Evolutionary conservation across 2,888 invertebrate genomes (phyloP).

Genomic region (Stictocephala bisonia): DNA sequence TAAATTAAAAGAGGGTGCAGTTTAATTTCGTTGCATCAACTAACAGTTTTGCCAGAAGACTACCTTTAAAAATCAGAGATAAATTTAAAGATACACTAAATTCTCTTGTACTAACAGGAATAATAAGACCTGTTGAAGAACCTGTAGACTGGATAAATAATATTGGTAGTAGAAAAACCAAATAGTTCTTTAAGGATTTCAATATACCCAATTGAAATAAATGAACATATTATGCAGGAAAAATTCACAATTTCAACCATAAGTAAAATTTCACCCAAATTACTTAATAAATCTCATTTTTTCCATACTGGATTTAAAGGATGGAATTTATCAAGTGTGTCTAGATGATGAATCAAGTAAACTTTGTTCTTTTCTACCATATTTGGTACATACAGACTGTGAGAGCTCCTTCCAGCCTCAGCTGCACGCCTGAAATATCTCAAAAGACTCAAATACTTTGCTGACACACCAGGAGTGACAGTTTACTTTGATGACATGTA

Average conservation of each 20-base stretch:
- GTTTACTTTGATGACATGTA: constrained; percentile 23
- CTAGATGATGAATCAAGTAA: constrained; percentile 41
- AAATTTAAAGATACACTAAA: too few species aligned
- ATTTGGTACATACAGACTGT: constrained; percentile 47
- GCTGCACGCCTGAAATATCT: constrained; percentile 8
- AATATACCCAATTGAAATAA: background rate
- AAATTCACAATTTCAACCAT: constrained; percentile 26
- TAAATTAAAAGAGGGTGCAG: too few species aligned
- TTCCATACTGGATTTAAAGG: constrained; percentile 43
- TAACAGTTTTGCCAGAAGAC: background rate
- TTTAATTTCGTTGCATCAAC: too few species aligned
- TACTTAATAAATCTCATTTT: constrained; percentile 21
- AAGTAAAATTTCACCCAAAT: constrained; percentile 21
- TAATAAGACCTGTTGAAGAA: background rate
- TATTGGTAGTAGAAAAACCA: constrained; percentile 9
- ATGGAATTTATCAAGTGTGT: constrained; percentile 46
- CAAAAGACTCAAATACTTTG: constrained; percentile 19
- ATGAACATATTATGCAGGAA: background rate
- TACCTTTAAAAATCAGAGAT: background rate
- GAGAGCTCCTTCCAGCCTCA: constrained; percentile 43
- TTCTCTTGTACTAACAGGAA: background rate
- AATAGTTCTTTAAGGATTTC: constrained; percentile 6
- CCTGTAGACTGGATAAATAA: constrained; percentile 22
- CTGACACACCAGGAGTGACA: constrained; percentile 14
- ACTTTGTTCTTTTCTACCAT: constrained; percentile 46